Conservation (phyloP, 1,140 invertebrate genomes). For the Papilio helenus region DNA sequence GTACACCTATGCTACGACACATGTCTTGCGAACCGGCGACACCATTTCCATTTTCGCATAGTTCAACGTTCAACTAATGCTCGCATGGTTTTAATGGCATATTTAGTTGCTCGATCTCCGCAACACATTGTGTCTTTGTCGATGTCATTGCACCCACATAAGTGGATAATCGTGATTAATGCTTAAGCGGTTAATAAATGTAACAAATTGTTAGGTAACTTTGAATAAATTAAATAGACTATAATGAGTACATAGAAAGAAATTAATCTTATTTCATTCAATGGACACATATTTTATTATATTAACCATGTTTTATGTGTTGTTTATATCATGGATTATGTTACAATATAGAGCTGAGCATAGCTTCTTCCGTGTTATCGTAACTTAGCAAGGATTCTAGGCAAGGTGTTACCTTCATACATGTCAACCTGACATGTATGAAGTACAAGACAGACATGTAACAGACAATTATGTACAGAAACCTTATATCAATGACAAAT, state of each 20-base stretch:
- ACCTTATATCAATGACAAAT: background rate
- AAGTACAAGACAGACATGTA: no score
- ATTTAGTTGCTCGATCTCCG: background rate
- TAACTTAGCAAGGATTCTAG: background rate
- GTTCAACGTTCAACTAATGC: slow-evolving; percentile 22
- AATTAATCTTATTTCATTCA: no score
- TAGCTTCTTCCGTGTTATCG: background rate
- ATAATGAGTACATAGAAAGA: no score
- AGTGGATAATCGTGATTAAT: background rate
- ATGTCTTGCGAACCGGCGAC: slow-evolving; percentile 6
- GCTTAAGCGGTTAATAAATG: background rate
- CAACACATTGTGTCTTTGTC: background rate
- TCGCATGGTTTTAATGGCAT: slow-evolving; percentile 28
- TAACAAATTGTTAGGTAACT: slow-evolving; percentile 10
- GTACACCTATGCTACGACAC: background rate
- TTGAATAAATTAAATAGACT: background rate
- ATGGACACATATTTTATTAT: no score
- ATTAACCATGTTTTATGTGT: background rate
- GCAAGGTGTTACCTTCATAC: background rate
- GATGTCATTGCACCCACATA: background rate
- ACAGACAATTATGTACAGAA: background rate
- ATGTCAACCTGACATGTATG: background rate
- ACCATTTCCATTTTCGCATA: slow-evolving; percentile 14
- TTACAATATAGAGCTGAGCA: background rate
- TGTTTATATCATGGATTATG: background rate